phyloP scores from a whole-genome alignment of 2,797 vertebrate species.

The Scleropages formosus region DNA sequence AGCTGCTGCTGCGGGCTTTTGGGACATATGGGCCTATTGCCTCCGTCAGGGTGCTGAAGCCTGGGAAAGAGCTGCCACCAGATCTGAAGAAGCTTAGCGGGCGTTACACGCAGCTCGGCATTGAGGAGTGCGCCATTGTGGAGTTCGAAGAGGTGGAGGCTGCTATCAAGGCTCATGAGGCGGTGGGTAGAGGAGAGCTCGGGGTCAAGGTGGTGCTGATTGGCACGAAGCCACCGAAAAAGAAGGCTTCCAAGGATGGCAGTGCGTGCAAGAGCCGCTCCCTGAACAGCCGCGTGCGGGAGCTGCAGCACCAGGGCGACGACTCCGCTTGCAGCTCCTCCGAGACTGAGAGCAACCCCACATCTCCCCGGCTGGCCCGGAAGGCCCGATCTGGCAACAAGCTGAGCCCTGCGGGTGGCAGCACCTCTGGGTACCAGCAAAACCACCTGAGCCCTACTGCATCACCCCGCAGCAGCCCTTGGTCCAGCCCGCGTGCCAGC shows the following conservation, averaged over 20 bases:
- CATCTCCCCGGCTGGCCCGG: conserved; percentile 80
- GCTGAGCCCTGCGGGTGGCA: conserved; percentile 76
- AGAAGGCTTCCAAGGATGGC: conserved; percentile 81
- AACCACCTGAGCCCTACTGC: conserved; percentile 87
- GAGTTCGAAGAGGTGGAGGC: conserved; percentile 96
- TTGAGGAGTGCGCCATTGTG: conserved; percentile 87
- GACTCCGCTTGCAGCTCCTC: conserved; percentile 96
- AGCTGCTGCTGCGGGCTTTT: conserved; percentile 86
- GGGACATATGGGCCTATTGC: conserved; percentile 84
- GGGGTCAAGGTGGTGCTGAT: conserved; percentile 86
- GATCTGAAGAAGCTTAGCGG: conserved; percentile 88
- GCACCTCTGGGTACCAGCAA: conserved; percentile 62
- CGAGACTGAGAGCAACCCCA: conserved; percentile 88
- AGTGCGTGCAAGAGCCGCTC: conserved; percentile 76
- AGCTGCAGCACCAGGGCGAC: conserved; percentile 87
- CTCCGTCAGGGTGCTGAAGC: conserved; percentile 88
- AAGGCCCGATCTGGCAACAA: conserved; percentile 73
- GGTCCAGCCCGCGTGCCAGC: conserved; percentile 83
- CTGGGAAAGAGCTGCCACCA: conserved; percentile 84
- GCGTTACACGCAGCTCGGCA: conserved; percentile 83
- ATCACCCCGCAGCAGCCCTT: conserved; percentile 89
- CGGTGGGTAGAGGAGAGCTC: conserved; percentile 62
- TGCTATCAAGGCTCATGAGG: conserved; percentile 84
- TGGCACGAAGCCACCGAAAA: conserved; percentile 91
- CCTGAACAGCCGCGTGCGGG: conserved; percentile 86